Conservation (phyloP, 23 tunicate species). For the Ciona savignyi region DNA sequence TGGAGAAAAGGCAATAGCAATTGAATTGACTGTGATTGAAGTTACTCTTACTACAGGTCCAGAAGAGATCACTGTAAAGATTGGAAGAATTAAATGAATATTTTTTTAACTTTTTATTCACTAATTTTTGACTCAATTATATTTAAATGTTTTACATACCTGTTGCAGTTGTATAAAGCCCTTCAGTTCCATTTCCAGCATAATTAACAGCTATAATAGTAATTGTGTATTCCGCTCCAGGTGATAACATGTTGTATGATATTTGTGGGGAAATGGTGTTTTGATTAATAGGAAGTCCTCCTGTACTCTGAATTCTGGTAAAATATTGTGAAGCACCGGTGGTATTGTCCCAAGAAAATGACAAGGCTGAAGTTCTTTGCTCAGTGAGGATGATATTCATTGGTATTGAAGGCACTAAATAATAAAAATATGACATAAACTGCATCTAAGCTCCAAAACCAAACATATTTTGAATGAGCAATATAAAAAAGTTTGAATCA, state of each 20-base stretch:
- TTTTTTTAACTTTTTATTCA: too few relatives aligned
- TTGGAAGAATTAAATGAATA: too few relatives aligned
- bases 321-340: constrained; percentile 16
- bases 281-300: neutral
- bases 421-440: too few relatives aligned
- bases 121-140: too few relatives aligned
- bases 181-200: constrained; percentile 23
- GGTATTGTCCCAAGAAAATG: constrained; percentile 8
- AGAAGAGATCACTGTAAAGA: neutral
- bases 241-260: constrained; percentile 2
- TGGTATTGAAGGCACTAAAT: constrained; percentile 14
- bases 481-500: too few relatives aligned
- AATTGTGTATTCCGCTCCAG: constrained; percentile 11
- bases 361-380: constrained; percentile 3
- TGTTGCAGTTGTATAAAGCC: neutral
- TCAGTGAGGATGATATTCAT: neutral
- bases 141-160: too few relatives aligned
- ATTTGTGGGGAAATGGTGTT: neutral
- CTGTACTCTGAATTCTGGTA: neutral
- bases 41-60: constrained; percentile 9
- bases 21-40: neutral
- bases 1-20: neutral
- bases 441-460: too few relatives aligned
- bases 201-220: constrained; percentile 9
- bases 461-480: too few relatives aligned